These are phyloP conservation scores for Leiothrix lutea DNA, from an alignment of 2,113 vertebrate genomes.

Conservation along the genomic window DNA sequence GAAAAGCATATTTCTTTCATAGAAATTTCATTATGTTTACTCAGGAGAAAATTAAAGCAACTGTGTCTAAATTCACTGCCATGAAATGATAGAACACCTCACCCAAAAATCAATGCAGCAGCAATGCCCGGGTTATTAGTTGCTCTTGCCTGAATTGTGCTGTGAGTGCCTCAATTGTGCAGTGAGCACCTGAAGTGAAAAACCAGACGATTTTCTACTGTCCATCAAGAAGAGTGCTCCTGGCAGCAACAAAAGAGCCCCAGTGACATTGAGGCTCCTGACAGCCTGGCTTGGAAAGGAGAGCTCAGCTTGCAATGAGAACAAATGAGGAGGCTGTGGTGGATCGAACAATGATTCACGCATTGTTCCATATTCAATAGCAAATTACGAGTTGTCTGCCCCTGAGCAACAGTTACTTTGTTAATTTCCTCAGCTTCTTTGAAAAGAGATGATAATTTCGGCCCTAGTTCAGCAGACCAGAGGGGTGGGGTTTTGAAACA, in stretches of 20 bases:
- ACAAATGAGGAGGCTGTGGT: neutral
- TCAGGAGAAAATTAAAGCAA: neutral
- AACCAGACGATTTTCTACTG: neutral
- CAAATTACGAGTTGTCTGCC: neutral
- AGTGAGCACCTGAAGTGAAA: neutral
- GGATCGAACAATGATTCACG: neutral
- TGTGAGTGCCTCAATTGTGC: neutral
- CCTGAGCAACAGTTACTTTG: neutral
- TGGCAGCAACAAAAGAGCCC: neutral
- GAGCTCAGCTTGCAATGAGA: neutral
- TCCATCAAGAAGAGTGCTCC: neutral
- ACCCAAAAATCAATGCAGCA: neutral
- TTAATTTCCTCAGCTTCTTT: neutral
- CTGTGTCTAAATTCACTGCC: neutral
- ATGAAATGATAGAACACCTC: neutral
- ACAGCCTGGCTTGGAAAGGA: neutral
- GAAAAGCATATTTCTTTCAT: neutral
- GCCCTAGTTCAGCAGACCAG: neutral
- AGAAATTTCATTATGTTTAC: constrained; percentile 4
- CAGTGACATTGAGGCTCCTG: neutral
- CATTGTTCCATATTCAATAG: neutral
- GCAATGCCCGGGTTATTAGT: neutral
- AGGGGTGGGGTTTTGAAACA: neutral
- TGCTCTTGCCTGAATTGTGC: neutral
- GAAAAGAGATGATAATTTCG: neutral